Evolutionary conservation across 1,140 invertebrate species (phyloP).

Genomic region (Saxidomus purpurata): DNA sequence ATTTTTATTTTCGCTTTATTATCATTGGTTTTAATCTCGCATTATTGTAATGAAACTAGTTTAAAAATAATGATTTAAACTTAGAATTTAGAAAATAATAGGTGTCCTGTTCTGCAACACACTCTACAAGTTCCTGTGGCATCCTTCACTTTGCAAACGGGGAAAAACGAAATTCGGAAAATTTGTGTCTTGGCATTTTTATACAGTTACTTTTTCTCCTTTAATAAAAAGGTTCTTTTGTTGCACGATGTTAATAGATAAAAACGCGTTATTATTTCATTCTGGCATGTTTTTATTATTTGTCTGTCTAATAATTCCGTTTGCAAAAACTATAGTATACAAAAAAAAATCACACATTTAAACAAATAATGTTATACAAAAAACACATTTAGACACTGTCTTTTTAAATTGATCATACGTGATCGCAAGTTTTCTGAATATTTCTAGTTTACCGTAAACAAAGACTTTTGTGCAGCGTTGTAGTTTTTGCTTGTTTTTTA

Average conservation of each 20-base stretch:
- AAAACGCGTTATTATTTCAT: conserved; percentile 6
- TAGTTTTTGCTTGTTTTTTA: conserved; percentile 24
- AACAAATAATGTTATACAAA: too few species aligned
- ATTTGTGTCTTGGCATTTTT: not conserved
- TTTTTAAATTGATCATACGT: too few species aligned
- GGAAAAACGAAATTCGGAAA: conserved; percentile 20
- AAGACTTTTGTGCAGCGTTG: not conserved
- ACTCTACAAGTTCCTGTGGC: not conserved
- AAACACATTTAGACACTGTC: too few species aligned
- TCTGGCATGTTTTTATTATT: not conserved
- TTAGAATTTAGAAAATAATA: too few species aligned
- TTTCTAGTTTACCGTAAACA: conserved; percentile 16
- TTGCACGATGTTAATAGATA: too few species aligned
- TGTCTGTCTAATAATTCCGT: not conserved
- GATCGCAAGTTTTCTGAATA: not conserved
- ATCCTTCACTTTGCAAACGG: not conserved
- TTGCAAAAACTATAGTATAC: not conserved
- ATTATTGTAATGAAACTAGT: too few species aligned
- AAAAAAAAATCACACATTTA: too few species aligned
- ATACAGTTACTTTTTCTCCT: not conserved
- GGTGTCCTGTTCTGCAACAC: too few species aligned
- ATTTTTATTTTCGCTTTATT: not conserved
- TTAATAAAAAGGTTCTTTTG: too few species aligned
- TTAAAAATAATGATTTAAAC: too few species aligned
- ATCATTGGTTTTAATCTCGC: not conserved